Evolutionary conservation across 2,888 invertebrate species (phyloP), one percentile per base, ranked within the genome.

Genomic region (Pyralis farinalis): DNA sequence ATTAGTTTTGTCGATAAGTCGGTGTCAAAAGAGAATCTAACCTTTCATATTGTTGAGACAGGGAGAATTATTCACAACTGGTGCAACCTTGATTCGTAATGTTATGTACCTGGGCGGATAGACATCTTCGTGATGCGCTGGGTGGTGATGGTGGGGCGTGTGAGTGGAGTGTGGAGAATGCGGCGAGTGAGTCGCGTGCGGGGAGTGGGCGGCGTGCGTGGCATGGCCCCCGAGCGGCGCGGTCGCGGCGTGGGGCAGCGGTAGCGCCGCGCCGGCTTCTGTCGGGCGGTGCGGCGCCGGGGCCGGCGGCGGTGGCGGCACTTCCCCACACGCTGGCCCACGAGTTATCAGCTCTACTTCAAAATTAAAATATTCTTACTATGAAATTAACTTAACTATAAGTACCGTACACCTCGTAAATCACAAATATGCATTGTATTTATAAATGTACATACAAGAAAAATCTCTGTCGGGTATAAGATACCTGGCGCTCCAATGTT

Each of bases 231-330:
- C 72, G 50, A 40, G 58, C 37, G 51, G 42, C 33, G 91, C 91
- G 37, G 92, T 92, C 25, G 92, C 91, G 46, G 34, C 29, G 47
- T 7, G n/a, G n/a, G n/a, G 41, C 32, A 43, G 91, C 91, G 37
- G 91, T 91, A 25, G 44, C n/a, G 49, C 43, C 20, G 44, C 22
- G 8, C 8, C 30, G 7, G 10, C 30, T 7, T 30, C 30, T 10
- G 35, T 28, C 22, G 38, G 32, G 8, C 38, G 32, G 27, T 35
- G 44, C 36, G 53, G 94, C 47, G 93, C 94, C 12, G 94, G 94
- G 46, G 95, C 94, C 1, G 94, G 94, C 31, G 94, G 94, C 22
- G 94, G 93, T 12, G 94, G 94, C 20, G 93, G 93, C 55, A 91
- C 90, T 50, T 76, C 66, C 36, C 71, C 68, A 64, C 81, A 76